A percentile compares a stretch with the other conserved stretches of the same genome.
These are phyloP conservation scores for Eremobia ochroleuca DNA, from an alignment of 2,888 invertebrate species.

Conservation along the genomic window DNA sequence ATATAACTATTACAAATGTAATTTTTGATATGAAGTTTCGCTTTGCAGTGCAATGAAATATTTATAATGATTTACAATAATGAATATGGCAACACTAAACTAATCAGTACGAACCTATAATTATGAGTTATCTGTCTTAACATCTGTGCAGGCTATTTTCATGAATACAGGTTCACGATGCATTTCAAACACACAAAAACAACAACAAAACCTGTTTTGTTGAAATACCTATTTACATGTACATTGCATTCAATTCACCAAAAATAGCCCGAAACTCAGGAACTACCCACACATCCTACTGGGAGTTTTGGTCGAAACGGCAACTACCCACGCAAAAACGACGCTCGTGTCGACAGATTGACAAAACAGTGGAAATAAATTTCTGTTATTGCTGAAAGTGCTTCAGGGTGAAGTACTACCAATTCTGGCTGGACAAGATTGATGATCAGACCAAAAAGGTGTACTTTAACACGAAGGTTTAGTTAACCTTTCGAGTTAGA, in stretches of 20 bases:
- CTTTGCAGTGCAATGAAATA: not conserved
- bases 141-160: not conserved
- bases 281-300: not conserved
- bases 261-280: slow-evolving; percentile 7
- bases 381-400: slow-evolving; percentile 45
- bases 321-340: slow-evolving; percentile 32
- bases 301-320: slow-evolving; percentile 16
- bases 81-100: not conserved
- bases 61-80: not conserved
- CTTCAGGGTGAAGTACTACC: slow-evolving; percentile 23
- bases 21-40: not conserved
- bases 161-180: not conserved
- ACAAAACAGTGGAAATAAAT: slow-evolving; percentile 63
- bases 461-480: slow-evolving; percentile 16
- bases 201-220: not conserved
- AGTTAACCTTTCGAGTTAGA: slow-evolving; percentile 20
- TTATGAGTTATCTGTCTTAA: not conserved
- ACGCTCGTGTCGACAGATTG: slow-evolving; percentile 53
- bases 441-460: slow-evolving; percentile 38
- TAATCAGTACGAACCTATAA: not conserved
- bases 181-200: not conserved
- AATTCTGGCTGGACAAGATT: slow-evolving; percentile 41
- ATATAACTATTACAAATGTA: not conserved
- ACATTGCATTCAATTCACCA: not conserved
- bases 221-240: not conserved